A percentile compares a stretch with the other conserved stretches of the same genome.
Conservation (phyloP, 2,113 vertebrate species). For the Bombycilla garrulus region DNA sequence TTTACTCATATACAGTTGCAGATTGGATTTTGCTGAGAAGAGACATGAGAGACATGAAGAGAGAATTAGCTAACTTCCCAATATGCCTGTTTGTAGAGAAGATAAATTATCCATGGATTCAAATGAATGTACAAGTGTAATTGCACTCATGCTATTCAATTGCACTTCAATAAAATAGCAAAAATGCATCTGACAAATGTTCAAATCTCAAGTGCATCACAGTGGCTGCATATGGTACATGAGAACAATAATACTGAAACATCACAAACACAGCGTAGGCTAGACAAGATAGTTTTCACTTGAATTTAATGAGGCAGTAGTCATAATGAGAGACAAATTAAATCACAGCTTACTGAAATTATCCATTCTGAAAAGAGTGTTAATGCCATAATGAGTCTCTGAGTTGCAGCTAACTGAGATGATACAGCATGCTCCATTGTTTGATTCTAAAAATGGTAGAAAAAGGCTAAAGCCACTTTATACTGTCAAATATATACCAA, state of each 20-base stretch:
- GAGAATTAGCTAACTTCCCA: neutral
- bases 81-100: neutral
- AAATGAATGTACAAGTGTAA: neutral
- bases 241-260: neutral
- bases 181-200: neutral
- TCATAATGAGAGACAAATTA: slow-evolving; percentile 35
- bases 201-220: neutral
- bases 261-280: neutral
- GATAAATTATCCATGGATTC: neutral
- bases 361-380: slow-evolving; percentile 48
- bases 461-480: slow-evolving; percentile 22
- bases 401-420: neutral
- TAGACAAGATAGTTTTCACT: slow-evolving; percentile 3
- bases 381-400: slow-evolving; percentile 14
- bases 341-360: slow-evolving; percentile 37
- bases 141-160: neutral
- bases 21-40: neutral
- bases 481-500: neutral
- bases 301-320: slow-evolving; percentile 63
- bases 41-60: neutral
- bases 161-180: neutral
- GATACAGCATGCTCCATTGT: slow-evolving; percentile 35
- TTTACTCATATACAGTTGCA: neutral
- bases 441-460: neutral
- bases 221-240: neutral